Evolutionary conservation across 1,140 invertebrate genomes (phyloP), one percentile per base, ranked within the genome.

Genomic region (Popillia japonica): DNA sequence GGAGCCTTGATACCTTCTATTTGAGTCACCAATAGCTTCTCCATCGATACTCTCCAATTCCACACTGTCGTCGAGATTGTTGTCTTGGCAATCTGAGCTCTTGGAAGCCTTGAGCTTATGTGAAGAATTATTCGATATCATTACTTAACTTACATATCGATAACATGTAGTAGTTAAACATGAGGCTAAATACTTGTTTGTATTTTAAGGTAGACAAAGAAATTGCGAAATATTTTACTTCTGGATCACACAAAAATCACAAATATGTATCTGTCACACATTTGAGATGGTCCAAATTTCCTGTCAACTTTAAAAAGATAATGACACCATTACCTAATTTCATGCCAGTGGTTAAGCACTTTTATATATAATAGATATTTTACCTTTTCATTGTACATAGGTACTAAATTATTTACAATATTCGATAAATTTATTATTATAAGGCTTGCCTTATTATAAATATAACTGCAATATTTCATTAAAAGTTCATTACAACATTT

Each of bases 71-170:
- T 84, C 83, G 40, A 81, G 80, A 77, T 83, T 79, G 61, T 81
- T 78, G 68, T 81, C 79, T 23, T 84, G 82, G 77, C 81, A 84
- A 80, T 87, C 85, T 79, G 81, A 86, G 84, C 86, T 88, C 83
- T 87, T 88, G 42, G 85, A 86, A 86, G 87, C 85, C 81, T 87
- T 88, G 72, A 87, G 83, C 83, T 88, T 88, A 79, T 87, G 86
- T 77, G 80, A 73, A 61, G 84, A 84, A 80, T 83, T 87, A 83
- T 86, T 88, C 82, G 87, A 87, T 87, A 87, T 84, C 87, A 88
- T 88, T 81, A 87, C 86, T 84, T 80, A 83, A 77, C 78, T 84
- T 80, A 83, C 84, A 85, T 85, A 78, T 76, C 80, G 78, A 23
- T 23, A 73, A 22, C 42, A 55, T 76, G 23, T 41, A 74, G 14